These are phyloP conservation scores for Gasteruption jaculator DNA, from an alignment of 2,888 invertebrate species.

Conservation along the genomic window DNA sequence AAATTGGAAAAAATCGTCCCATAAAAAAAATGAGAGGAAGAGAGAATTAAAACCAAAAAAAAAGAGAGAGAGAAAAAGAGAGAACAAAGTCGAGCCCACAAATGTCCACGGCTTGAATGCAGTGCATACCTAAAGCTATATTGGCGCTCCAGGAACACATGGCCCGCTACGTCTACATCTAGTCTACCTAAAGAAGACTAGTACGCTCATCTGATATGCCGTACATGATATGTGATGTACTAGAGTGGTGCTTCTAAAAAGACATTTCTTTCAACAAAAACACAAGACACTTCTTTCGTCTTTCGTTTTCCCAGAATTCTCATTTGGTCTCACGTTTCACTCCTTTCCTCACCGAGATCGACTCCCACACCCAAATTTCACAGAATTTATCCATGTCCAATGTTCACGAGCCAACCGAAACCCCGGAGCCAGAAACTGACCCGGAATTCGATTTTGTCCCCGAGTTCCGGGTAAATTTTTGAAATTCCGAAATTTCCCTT, in stretches of 20 bases:
- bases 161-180: conserved; percentile 50
- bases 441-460: too few relatives aligned
- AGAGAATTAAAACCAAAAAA: too few relatives aligned
- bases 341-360: conserved; percentile 10
- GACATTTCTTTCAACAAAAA: conserved; percentile 24
- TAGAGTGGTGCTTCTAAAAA: conserved; percentile 34
- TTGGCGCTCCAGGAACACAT: conserved; percentile 48
- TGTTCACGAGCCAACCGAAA: too few relatives aligned
- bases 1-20: too few relatives aligned
- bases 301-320: conserved; percentile 16
- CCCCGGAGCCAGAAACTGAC: too few relatives aligned
- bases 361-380: too few relatives aligned
- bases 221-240: conserved; percentile 45
- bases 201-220: conserved; percentile 46
- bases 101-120: conserved; percentile 42
- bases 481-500: too few relatives aligned
- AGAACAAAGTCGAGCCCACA: too few relatives aligned
- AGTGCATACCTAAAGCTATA: conserved; percentile 51
- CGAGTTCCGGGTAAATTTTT: too few relatives aligned
- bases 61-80: too few relatives aligned
- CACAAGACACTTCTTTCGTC: conserved; percentile 16
- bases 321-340: conserved; percentile 15
- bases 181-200: conserved; percentile 49
- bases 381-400: too few relatives aligned
- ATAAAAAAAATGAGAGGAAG: too few relatives aligned